Percentiles rank a stretch among this genome's conserved stretches.
These are phyloP conservation scores for Herpailurus yagouaroundi DNA, from an alignment of 2,113 vertebrate species.

Conservation along the genomic window DNA sequence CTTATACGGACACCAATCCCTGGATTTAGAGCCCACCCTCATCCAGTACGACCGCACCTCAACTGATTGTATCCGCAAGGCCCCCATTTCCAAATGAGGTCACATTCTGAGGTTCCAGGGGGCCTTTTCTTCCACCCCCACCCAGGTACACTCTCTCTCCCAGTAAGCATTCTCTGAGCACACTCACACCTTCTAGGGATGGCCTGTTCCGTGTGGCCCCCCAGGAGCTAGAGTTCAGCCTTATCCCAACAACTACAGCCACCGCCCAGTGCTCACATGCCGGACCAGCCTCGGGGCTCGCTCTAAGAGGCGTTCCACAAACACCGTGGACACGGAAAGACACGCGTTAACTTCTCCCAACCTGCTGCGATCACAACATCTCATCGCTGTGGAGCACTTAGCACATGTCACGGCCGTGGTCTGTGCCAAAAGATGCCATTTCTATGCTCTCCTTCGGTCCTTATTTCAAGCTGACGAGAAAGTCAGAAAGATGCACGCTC, in stretches of 20 bases:
- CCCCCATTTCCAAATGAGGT: background rate
- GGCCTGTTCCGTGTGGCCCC: background rate
- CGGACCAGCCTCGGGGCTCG: background rate
- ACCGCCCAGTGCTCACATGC: rapidly evolving
- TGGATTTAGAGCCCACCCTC: background rate
- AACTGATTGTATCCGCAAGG: background rate
- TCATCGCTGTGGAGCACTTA: background rate
- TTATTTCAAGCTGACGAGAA: background rate
- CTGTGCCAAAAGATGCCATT: background rate
- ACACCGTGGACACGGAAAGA: background rate
- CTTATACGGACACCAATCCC: background rate
- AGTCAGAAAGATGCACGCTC: background rate
- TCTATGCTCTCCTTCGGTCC: background rate
- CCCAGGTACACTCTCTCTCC: background rate
- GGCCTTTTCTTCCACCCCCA: background rate
- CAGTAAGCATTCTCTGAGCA: background rate
- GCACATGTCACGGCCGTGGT: background rate
- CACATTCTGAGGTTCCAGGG: background rate
- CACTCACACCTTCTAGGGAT: too few relatives aligned
- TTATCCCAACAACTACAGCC: background rate
- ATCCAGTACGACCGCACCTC: background rate
- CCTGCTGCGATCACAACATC: background rate
- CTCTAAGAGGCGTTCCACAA: background rate
- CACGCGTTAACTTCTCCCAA: rapidly evolving
- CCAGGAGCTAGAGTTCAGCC: too few relatives aligned